phyloP scores from a whole-genome alignment of 1,140 invertebrate species.

The Choristoneura fumiferana region DNA sequence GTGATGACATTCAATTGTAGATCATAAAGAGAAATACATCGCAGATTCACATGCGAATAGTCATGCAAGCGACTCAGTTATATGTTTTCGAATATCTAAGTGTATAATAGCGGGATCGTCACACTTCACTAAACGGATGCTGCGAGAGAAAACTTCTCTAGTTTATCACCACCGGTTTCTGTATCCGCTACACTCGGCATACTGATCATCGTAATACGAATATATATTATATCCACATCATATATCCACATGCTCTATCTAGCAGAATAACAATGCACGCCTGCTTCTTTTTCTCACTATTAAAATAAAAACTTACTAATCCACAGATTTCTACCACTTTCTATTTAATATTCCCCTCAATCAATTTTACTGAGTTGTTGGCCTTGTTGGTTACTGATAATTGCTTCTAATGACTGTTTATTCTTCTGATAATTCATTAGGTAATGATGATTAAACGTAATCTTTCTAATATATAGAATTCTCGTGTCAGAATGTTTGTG shows the following conservation, averaged over 20 bases:
- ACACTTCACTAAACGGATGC: constrained; percentile 19
- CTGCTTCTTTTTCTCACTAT: neutral
- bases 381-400: no score
- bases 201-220: constrained; percentile 6
- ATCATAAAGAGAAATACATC: no score
- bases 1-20: no score
- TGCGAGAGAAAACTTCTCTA: constrained; percentile 2
- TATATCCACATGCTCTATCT: neutral
- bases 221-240: neutral
- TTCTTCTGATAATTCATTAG: no score
- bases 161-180: constrained; percentile 10
- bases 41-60: no score
- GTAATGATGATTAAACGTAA: no score
- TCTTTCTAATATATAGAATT: no score
- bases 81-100: neutral
- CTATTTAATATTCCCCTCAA: neutral
- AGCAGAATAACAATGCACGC: neutral
- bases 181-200: neutral
- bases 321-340: constrained; percentile 1
- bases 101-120: constrained; percentile 4
- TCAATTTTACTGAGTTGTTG: no score
- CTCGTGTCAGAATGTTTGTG: no score
- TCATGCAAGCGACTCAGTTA: no score
- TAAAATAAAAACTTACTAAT: neutral
- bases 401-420: no score